Evolutionary conservation across 2,888 invertebrate genomes (phyloP), one percentile per base, ranked within the genome.

Genomic region (Hirtodrosophila trivittata): DNA sequence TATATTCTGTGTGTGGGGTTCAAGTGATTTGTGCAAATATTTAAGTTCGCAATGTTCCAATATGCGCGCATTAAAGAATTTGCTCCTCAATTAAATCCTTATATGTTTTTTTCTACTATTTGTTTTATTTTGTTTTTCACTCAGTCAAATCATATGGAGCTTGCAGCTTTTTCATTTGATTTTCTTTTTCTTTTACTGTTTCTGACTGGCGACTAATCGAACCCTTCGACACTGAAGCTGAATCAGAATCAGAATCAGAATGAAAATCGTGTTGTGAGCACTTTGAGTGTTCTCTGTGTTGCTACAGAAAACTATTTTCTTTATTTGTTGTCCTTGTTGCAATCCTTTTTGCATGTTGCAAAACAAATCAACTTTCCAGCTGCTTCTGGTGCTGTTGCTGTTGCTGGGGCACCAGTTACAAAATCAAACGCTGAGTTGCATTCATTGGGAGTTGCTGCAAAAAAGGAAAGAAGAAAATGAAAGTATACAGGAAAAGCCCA

Each of bases 281-380:
- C 72, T 81, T 77, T 81, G 72, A 72, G 43, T 66, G 42, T 39
- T 69, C 28, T 28, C 47, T 37, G 18, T 68, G 54, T 66, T 66
- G 69, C 69, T 68, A 46, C 64, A 62, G 63, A 47, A 68, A 77
- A 59, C 63, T 58, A 63, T 46, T 59, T 59, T 43, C 7, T 13
- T 9, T 12, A 21, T 14, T 8, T 33, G 9, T 63, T 62, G 14
- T 21, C 59, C 57, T 60, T 80, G 52, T 26, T 69, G 63, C 70
- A 56, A 56, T 65, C 57, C 68, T 65, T 69, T 21, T 80, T 66
- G 69, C 73, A 77, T 77, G 69, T 70, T 67, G 74, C 76, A 76
- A 83, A 78, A 76, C 68, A 76, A 78, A 80, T 78, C 77, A 83
- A 75, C 68, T 76, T 78, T 75, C 32, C 70, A 60, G 30, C 50